Conservation (phyloP, 2,888 invertebrate species). For the Oscheius onirici region DNA sequence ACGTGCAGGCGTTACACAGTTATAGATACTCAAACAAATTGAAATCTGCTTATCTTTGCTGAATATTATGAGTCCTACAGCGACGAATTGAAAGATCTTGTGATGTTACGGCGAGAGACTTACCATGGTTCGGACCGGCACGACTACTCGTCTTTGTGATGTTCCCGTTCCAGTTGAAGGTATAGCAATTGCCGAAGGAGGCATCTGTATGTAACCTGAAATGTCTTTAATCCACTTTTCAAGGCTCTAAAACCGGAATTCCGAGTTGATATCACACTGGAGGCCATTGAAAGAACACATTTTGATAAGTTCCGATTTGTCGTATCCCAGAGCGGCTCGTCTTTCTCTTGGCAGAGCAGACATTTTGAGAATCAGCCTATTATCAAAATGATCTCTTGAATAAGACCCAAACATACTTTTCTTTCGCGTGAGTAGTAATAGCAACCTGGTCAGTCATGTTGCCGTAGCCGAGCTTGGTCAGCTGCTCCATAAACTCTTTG, state of each 20-base stretch:
- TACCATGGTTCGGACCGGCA: constrained; percentile 69
- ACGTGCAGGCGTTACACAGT: too few species aligned
- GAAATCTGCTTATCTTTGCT: too few species aligned
- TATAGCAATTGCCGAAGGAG: constrained; percentile 70
- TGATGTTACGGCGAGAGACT: too few species aligned
- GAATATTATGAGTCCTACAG: too few species aligned
- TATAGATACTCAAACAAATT: too few species aligned
- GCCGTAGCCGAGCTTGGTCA: constrained; percentile 65
- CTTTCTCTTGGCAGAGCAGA: constrained; percentile 55
- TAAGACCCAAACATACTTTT: constrained; percentile 56
- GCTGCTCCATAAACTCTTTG: constrained; percentile 65
- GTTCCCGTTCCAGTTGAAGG: constrained; percentile 61
- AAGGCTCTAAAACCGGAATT: constrained; percentile 48
- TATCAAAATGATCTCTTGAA: too few species aligned
- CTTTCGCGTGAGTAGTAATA: constrained; percentile 69
- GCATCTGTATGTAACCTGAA: constrained; percentile 66
- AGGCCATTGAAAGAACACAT: constrained; percentile 70
- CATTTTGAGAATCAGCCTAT: constrained; percentile 68
- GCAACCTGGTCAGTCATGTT: constrained; percentile 70
- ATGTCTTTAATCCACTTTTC: constrained; percentile 10
- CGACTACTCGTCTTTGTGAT: constrained; percentile 54
- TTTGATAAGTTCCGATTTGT: constrained; percentile 50
- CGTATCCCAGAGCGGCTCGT: constrained; percentile 53
- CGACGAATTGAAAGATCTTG: too few species aligned
- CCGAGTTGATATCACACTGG: constrained; percentile 67